These are phyloP conservation scores for Apaloderma vittatum DNA, from an alignment of 2,113 vertebrate species.

Conservation along the genomic window DNA sequence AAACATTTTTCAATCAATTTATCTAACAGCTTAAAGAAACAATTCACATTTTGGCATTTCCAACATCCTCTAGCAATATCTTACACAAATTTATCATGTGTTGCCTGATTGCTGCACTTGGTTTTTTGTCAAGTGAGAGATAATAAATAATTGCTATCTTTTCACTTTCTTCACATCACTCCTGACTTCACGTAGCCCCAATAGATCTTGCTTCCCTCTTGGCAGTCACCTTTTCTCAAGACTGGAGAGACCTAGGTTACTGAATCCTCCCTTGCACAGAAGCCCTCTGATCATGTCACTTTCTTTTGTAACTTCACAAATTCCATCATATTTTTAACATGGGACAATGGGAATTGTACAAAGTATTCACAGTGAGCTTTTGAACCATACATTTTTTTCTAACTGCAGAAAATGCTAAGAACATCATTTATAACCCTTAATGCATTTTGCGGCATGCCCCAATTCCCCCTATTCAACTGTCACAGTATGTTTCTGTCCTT, in stretches of 20 bases:
- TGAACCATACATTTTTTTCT: background rate
- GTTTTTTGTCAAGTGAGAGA: background rate
- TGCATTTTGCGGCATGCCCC: background rate
- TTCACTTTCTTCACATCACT: background rate
- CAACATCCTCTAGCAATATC: background rate
- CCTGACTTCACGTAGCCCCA: background rate
- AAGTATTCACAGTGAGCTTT: background rate
- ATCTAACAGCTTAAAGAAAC: conserved; percentile 5
- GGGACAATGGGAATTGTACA: background rate
- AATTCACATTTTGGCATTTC: background rate
- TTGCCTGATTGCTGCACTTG: background rate
- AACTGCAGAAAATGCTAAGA: background rate
- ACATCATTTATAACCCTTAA: background rate
- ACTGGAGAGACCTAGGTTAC: background rate
- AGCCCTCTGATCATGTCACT: background rate
- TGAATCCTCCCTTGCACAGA: background rate
- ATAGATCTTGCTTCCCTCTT: background rate
- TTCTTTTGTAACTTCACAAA: background rate
- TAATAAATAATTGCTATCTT: background rate
- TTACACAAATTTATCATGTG: conserved; percentile 9
- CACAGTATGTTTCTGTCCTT: background rate
- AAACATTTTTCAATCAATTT: background rate
- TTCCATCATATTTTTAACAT: background rate
- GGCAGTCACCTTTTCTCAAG: background rate
- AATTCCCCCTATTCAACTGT: background rate